Conservation (phyloP, 2,113 vertebrate species). For the Neogobius melanostomus region DNA sequence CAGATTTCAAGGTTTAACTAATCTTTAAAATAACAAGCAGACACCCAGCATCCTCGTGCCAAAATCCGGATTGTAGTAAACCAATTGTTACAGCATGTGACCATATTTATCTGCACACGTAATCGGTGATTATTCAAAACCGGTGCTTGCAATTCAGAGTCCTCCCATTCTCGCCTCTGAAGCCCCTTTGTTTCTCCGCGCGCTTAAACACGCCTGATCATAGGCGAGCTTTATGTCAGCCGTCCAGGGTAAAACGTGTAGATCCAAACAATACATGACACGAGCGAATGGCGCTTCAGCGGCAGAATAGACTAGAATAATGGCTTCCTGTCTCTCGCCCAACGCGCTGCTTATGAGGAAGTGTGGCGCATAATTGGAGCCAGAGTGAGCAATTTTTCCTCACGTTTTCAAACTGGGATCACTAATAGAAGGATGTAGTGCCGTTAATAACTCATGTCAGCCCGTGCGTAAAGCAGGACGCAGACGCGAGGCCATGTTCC, state of each 20-base stretch:
- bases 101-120: conserved; percentile 3
- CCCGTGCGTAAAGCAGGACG: neutral
- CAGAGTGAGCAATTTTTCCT: conserved; percentile 26
- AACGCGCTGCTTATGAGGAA: conserved; percentile 25
- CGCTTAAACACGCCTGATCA: conserved; percentile 3
- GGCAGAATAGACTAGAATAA: conserved; percentile 28
- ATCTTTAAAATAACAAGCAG: neutral
- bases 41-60: neutral
- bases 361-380: conserved; percentile 35
- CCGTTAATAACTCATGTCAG: conserved; percentile 37
- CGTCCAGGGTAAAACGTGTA: neutral
- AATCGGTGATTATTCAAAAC: neutral
- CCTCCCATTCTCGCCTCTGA: too few species aligned
- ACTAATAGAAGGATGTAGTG: conserved; percentile 26
- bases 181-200: neutral
- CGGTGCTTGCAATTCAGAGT: neutral
- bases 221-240: neutral
- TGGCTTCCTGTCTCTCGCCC: conserved; percentile 28
- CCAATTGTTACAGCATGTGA: neutral
- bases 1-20: too few species aligned
- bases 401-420: conserved; percentile 19
- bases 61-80: neutral
- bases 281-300: neutral
- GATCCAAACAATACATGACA: neutral
- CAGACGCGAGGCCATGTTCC: neutral